Evolutionary conservation across 2,797 vertebrate species (phyloP).

Genomic region (Spinus olivaceus): DNA sequence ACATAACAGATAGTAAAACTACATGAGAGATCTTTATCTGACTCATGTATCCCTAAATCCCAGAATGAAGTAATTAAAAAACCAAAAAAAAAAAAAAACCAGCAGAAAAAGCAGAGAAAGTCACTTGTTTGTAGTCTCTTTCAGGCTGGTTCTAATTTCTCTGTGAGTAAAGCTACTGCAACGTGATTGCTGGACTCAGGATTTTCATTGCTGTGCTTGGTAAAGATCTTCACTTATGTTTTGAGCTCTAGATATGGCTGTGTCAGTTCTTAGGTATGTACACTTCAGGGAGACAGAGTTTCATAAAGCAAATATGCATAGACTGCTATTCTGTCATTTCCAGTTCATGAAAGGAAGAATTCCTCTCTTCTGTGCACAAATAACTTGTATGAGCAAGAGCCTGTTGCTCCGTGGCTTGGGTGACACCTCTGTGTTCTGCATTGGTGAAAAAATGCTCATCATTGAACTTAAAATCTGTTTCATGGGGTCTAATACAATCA

Average conservation of each 20-base stretch:
- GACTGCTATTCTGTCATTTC: background rate
- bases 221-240: conserved; percentile 7
- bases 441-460: conserved; percentile 48
- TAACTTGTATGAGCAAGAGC: background rate
- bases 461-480: conserved; percentile 63
- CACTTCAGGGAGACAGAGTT: background rate
- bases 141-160: background rate
- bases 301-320: background rate
- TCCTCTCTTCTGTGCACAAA: background rate
- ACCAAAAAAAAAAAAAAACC: background rate
- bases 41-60: background rate
- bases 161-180: conserved; percentile 37
- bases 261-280: background rate
- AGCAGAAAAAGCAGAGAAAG: background rate
- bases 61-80: background rate
- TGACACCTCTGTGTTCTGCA: background rate
- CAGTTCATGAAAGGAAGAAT: background rate
- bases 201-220: background rate
- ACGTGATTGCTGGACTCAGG: background rate
- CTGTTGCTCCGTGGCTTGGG: conserved; percentile 24
- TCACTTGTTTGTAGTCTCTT: background rate
- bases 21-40: background rate
- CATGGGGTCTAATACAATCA: conserved; percentile 29
- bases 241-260: background rate
- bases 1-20: background rate